A percentile compares a stretch with the other conserved stretches of the same genome.
These are phyloP conservation scores for Euclidia mi DNA, from an alignment of 2,888 invertebrate genomes.

Conservation along the genomic window DNA sequence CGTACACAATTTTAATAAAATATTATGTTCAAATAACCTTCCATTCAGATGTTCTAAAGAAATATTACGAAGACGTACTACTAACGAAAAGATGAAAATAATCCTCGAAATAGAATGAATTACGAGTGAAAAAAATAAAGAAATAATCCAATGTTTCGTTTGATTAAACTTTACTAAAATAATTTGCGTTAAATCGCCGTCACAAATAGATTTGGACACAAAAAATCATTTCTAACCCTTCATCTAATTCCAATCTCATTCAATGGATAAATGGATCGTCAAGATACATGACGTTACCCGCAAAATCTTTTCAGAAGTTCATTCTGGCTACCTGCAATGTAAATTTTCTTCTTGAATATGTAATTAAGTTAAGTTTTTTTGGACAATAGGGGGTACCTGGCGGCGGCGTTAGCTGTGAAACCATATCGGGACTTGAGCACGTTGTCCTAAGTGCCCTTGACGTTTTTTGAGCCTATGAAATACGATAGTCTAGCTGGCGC, in stretches of 20 bases:
- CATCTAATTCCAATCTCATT: slow-evolving; percentile 49
- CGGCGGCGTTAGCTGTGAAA: slow-evolving; percentile 42
- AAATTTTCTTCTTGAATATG: slow-evolving; percentile 50
- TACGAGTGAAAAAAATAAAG: not conserved
- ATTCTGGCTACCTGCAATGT: slow-evolving; percentile 34
- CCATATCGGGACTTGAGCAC: slow-evolving; percentile 64
- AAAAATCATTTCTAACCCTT: slow-evolving; percentile 41
- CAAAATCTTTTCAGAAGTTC: slow-evolving; percentile 19
- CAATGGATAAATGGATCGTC: slow-evolving; percentile 37
- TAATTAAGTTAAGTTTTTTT: slow-evolving; percentile 65
- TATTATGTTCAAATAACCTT: too few relatives aligned
- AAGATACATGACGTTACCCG: slow-evolving; percentile 35
- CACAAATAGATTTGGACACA: slow-evolving; percentile 26
- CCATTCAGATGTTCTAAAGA: too few relatives aligned
- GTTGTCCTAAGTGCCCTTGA: slow-evolving; percentile 47
- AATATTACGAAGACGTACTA: too few relatives aligned
- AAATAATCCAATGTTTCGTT: not conserved
- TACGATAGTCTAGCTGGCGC: slow-evolving; percentile 38
- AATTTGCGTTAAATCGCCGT: slow-evolving; percentile 13
- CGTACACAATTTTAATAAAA: too few relatives aligned
- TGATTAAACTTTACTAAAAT: slow-evolving; percentile 10
- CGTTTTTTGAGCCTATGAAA: slow-evolving; percentile 30
- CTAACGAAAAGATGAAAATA: too few relatives aligned
- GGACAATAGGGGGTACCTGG: slow-evolving; percentile 50
- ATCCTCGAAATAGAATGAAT: not conserved